Evolutionary conservation across 2,797 vertebrate species (phyloP).

Genomic region (Tauraco hartlaubi): DNA sequence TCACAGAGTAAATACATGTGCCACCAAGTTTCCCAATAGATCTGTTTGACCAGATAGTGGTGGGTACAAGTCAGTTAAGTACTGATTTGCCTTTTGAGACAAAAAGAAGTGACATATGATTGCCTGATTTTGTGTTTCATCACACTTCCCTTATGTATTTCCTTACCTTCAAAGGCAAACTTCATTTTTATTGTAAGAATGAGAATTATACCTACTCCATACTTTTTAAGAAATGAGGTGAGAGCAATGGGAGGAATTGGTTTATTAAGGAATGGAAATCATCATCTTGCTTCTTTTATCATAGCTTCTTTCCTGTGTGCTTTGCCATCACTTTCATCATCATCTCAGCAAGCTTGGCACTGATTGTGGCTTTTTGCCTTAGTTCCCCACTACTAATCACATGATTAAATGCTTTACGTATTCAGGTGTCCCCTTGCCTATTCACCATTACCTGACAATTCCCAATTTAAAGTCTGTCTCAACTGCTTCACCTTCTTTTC

Average conservation of each 20-base stretch:
- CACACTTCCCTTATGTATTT: background rate
- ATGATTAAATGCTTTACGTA: background rate
- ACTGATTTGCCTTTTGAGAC: background rate
- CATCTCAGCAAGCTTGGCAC: background rate
- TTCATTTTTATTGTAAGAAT: background rate
- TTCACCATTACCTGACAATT: background rate
- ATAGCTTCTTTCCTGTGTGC: background rate
- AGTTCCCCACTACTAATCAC: background rate
- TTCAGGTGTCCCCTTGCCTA: background rate
- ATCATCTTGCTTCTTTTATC: background rate
- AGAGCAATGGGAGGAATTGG: background rate
- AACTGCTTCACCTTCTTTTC: background rate
- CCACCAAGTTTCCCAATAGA: background rate
- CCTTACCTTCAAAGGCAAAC: background rate
- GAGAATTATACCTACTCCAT: background rate
- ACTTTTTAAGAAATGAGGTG: background rate
- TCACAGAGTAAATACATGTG: background rate
- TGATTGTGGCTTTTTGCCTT: background rate
- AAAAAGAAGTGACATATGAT: background rate
- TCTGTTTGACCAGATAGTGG: background rate
- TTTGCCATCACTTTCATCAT: background rate
- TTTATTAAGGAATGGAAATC: background rate
- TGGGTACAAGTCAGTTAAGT: background rate
- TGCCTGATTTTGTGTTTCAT: background rate
- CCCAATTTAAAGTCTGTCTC: background rate